Base-by-base conservation (phyloP, 2,113 vertebrate species). In the Empidonax traillii region DNA sequence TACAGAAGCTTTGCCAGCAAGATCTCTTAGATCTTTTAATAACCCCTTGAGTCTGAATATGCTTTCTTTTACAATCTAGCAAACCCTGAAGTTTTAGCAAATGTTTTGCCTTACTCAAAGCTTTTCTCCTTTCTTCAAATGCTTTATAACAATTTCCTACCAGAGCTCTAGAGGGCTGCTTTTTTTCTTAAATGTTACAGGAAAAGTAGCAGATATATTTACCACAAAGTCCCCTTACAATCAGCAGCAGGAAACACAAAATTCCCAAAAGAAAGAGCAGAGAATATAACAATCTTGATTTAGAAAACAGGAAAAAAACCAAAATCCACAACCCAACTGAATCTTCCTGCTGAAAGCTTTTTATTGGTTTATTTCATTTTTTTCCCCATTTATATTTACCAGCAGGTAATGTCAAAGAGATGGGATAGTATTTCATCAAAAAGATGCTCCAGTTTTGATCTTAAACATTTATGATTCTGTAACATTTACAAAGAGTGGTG, bases 1-100 rank as follows among this genome's bases (percentile, higher is more conserved):
- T 90, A 79, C 66, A 86, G 69, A 90, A 75, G 14, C 95, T 88
- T 74, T 91, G 15, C 69, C 51, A 90, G 66, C 56, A 44, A 55
- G 66, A 61, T 85, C 90, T 94, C 95, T 97, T 81, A 94, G 65
- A 94, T 97, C 87, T 96, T 87, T 53, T 96, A 81, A 78, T 77
- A 94, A 88, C 24, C 66, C 58, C 14, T 33, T 35, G 52, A 91
- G 87, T 28, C 53, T 61, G 67, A 94, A 85, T 67, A 68, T 44
- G 52, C 14, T 94, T 89, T 85, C 62, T 95, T 95, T 92, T 75
- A 53, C 74, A 69, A 73, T 76, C 46, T 72, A 86, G 86, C 71
- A 92, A 87, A 79, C 61, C 47, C 35, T 80, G 56, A 81, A 89
- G 46, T 77, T 93, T 95, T 73, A 92, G 95, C 72, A 39, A 17